These are phyloP conservation scores for Neosilurus mollespiculum DNA, from an alignment of 2,797 vertebrate species.

Conservation along the genomic window DNA sequence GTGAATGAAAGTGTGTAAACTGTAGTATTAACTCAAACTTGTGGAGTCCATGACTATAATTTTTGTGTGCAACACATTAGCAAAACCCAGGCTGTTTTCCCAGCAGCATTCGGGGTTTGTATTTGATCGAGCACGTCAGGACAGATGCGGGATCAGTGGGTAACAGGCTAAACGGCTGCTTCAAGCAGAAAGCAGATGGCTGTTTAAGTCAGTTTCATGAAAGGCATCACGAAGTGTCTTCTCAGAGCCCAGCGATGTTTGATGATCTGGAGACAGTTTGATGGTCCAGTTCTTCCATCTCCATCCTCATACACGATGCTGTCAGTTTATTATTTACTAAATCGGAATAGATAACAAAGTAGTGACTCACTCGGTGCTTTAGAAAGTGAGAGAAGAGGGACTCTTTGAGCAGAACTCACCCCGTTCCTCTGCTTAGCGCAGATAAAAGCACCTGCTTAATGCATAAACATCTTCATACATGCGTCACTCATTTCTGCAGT, in stretches of 20 bases:
- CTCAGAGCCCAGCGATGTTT: slow-evolving; percentile 17
- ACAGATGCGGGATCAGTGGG: slow-evolving; percentile 24
- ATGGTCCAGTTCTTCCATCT: not conserved
- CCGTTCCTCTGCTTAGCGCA: not conserved
- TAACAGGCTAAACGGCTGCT: slow-evolving; percentile 23
- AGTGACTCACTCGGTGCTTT: not conserved
- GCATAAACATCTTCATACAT: not conserved
- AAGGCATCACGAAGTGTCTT: slow-evolving; percentile 14
- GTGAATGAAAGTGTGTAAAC: too few species aligned
- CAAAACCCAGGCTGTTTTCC: slow-evolving; percentile 7
- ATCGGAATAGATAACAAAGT: not conserved
- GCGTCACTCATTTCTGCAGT: not conserved
- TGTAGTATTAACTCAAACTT: too few species aligned
- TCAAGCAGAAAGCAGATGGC: slow-evolving; percentile 36
- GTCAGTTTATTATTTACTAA: slow-evolving; percentile 9
- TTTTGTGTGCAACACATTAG: slow-evolving; percentile 1
- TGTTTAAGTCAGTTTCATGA: slow-evolving; percentile 18
- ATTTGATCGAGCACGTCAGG: slow-evolving; percentile 14
- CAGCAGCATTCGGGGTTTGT: slow-evolving; percentile 2
- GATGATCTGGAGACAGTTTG: slow-evolving; percentile 8
- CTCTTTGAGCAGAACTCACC: not conserved
- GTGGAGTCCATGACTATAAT: not conserved
- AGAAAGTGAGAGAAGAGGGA: not conserved
- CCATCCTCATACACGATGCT: not conserved
- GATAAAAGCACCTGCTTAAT: not conserved